A percentile compares a stretch with the other conserved stretches of the same genome.
These are phyloP conservation scores for Puffinus mauretanicus DNA, from an alignment of 2,113 vertebrate species.

Conservation along the genomic window DNA sequence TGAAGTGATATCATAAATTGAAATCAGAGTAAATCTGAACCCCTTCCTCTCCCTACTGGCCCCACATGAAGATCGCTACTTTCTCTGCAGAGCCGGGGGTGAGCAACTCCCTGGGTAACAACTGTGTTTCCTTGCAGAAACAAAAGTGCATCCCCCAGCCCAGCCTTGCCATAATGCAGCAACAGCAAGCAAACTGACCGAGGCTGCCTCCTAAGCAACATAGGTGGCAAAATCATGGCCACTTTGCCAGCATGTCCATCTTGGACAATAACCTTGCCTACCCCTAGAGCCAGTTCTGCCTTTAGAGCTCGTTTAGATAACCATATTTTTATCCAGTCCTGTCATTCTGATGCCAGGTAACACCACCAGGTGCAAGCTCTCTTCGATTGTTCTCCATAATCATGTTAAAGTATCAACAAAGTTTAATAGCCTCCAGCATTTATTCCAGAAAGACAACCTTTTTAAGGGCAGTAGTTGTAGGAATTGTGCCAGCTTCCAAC, in stretches of 20 bases:
- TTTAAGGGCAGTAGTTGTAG: neutral
- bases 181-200: neutral
- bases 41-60: neutral
- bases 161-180: neutral
- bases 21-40: neutral
- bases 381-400: accelerated
- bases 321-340: neutral
- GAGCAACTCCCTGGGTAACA: neutral
- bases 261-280: neutral
- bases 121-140: neutral
- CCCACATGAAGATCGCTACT: neutral
- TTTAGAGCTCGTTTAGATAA: neutral
- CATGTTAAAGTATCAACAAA: neutral
- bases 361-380: neutral
- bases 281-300: neutral
- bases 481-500: neutral
- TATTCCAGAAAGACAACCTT: neutral
- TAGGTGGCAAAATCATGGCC: neutral
- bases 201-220: neutral
- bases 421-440: neutral
- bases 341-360: neutral
- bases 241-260: neutral
- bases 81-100: neutral
- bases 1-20: neutral
- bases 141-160: neutral